A percentile compares a stretch with the other conserved stretches of the same genome.
Conservation (phyloP, 2,113 vertebrate genomes). For the Corvus cornix region DNA sequence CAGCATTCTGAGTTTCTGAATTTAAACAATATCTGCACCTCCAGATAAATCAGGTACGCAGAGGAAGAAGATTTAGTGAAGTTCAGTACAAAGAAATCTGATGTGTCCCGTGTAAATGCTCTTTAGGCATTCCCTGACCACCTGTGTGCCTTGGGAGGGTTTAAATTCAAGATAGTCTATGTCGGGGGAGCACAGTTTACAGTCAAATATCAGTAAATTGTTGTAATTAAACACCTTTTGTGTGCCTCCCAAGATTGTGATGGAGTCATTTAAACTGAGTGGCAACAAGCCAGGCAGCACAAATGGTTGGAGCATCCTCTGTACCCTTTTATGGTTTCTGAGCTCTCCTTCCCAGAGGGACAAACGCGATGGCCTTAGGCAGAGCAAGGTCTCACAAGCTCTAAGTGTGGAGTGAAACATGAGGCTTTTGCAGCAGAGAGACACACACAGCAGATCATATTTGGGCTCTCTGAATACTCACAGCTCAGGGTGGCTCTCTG, state of each 20-base stretch:
- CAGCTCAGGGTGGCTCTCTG: not conserved
- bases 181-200: not conserved
- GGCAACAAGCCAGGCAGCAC: not conserved
- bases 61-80: not conserved
- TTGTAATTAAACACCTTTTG: not conserved
- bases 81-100: not conserved
- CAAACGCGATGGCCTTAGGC: not conserved
- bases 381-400: not conserved
- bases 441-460: not conserved
- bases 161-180: not conserved
- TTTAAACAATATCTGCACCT: not conserved
- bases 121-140: not conserved
- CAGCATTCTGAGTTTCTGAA: not conserved
- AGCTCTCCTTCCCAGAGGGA: not conserved
- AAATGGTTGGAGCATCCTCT: not conserved
- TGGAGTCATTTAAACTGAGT: not conserved
- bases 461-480: not conserved
- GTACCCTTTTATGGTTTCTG: not conserved
- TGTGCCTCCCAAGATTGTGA: not conserved
- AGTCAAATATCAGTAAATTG: not conserved
- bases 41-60: not conserved
- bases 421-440: not conserved
- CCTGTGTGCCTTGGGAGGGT: not conserved
- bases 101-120: not conserved
- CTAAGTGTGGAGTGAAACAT: not conserved